phyloP scores from a whole-genome alignment of 2,113 vertebrate species.

The Terrapene triunguis region DNA sequence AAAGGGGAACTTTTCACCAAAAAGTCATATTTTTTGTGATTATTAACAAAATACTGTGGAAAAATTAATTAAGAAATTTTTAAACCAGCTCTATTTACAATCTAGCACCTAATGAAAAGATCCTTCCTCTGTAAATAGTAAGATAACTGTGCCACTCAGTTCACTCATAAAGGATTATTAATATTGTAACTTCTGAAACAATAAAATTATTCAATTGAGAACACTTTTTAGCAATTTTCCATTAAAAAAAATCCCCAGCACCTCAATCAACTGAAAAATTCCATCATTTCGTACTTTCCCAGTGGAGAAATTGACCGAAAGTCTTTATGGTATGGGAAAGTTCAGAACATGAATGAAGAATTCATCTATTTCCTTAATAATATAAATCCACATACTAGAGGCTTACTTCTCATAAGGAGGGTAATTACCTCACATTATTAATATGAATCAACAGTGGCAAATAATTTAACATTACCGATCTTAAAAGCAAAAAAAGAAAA shows the following conservation, averaged over 20 bases:
- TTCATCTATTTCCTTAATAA: not conserved
- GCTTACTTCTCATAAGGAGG: not conserved
- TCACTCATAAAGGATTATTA: not conserved
- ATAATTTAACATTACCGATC: not conserved
- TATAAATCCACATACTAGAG: not conserved
- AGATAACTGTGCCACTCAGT: not conserved
- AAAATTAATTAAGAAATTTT: not conserved
- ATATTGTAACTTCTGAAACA: not conserved
- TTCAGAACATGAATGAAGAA: not conserved
- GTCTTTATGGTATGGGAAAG: not conserved
- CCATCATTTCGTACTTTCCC: accelerated
- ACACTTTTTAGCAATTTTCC: not conserved
- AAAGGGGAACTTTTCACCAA: not conserved
- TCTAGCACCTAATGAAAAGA: not conserved
- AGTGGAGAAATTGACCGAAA: not conserved
- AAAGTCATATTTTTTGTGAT: not conserved
- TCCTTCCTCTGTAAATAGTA: not conserved
- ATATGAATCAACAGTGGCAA: not conserved
- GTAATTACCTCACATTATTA: not conserved
- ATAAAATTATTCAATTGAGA: not conserved
- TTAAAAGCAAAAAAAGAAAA: not conserved
- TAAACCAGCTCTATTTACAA: not conserved
- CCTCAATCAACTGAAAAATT: not conserved
- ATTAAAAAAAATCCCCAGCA: not conserved
- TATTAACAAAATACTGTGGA: not conserved